Evolutionary conservation across 2,888 invertebrate genomes (phyloP).

Genomic region (Dasypogon diadema): DNA sequence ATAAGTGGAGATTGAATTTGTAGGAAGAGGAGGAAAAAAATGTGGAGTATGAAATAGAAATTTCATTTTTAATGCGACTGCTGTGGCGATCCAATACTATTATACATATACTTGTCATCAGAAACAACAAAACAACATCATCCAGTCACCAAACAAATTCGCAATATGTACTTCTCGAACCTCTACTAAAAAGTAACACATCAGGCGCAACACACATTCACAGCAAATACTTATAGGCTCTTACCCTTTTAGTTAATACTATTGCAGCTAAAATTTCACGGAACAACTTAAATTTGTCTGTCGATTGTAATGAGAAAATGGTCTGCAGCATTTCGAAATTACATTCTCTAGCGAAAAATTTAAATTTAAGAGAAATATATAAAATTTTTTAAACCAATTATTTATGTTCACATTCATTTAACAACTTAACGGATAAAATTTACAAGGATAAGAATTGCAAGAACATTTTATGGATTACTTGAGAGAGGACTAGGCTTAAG

Average conservation of each 20-base stretch:
- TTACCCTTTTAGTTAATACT: slow-evolving; percentile 5
- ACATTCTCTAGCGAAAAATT: slow-evolving; percentile 14
- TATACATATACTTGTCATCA: background rate
- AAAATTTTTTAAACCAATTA: background rate
- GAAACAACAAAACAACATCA: background rate
- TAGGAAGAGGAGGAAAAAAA: background rate
- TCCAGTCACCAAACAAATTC: background rate
- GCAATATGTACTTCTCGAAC: background rate
- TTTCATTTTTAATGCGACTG: slow-evolving; percentile 30
- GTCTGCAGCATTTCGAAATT: background rate
- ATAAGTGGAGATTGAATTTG: slow-evolving; percentile 11
- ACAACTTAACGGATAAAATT: background rate
- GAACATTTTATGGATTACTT: slow-evolving; percentile 8
- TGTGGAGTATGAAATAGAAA: slow-evolving; percentile 15
- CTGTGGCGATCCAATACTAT: slow-evolving; percentile 18
- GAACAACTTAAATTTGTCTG: background rate
- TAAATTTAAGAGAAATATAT: slow-evolving; percentile 24
- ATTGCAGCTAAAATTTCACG: background rate
- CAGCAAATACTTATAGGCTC: slow-evolving; percentile 10
- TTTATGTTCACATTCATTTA: slow-evolving; percentile 14
- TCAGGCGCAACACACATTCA: slow-evolving; percentile 11
- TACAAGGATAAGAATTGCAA: background rate
- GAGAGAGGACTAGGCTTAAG: slow-evolving; percentile 36
- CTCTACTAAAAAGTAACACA: background rate
- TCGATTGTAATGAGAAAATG: background rate